These are phyloP conservation scores for Rostratula benghalensis DNA, from an alignment of 2,113 vertebrate species.

Conservation along the genomic window DNA sequence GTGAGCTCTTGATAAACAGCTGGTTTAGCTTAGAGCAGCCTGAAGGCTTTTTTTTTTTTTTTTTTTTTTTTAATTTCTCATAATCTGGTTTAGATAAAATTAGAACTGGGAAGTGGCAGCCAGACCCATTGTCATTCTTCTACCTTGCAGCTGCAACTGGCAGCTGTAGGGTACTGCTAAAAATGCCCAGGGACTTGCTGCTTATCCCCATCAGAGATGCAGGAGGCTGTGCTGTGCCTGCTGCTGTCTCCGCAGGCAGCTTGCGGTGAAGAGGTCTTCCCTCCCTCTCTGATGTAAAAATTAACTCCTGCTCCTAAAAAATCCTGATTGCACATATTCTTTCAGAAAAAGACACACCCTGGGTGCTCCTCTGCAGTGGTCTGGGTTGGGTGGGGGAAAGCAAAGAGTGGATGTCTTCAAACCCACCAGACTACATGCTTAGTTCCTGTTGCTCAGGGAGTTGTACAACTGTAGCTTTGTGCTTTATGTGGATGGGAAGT, in stretches of 20 bases:
- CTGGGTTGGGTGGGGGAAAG: background rate
- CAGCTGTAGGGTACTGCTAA: background rate
- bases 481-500: fast-evolving
- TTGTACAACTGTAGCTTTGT: background rate
- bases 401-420: background rate
- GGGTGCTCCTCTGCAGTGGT: background rate
- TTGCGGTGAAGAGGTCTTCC: background rate
- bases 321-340: background rate
- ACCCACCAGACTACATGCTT: background rate
- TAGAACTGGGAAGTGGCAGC: background rate
- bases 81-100: background rate
- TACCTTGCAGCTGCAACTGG: background rate
- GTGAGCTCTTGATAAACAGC: conserved; percentile 24
- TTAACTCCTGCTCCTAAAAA: background rate
- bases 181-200: background rate
- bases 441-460: fast-evolving
- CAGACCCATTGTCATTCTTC: background rate
- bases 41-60: background rate
- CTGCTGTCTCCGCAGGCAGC: background rate
- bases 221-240: background rate
- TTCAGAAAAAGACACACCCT: background rate
- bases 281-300: background rate
- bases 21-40: conserved; percentile 31
- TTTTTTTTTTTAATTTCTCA: background rate
- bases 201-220: background rate